phyloP scores from a whole-genome alignment of 2,113 vertebrate species.

The Suncus etruscus region DNA sequence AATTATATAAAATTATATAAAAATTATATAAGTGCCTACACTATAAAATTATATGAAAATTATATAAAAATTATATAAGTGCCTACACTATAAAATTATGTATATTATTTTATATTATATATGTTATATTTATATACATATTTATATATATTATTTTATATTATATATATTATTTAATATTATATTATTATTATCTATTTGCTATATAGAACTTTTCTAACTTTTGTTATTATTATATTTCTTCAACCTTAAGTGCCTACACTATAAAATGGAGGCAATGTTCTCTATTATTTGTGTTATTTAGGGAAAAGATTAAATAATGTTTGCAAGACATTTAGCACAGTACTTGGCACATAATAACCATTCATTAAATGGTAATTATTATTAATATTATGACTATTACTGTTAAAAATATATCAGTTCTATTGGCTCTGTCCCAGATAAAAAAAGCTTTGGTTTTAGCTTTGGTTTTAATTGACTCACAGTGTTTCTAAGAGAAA shows the following conservation, averaged over 20 bases:
- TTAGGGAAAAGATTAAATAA: constrained; percentile 32
- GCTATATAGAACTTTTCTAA: neutral
- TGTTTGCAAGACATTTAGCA: neutral
- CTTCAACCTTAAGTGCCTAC: neutral
- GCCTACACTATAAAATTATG: too few species aligned
- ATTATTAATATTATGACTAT: neutral
- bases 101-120: too few species aligned
- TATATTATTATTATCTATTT: too few species aligned
- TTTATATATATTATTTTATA: too few species aligned
- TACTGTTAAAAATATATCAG: constrained; percentile 51
- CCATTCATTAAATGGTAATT: constrained; percentile 40
- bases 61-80: too few species aligned
- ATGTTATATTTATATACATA: too few species aligned
- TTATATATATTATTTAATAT: too few species aligned
- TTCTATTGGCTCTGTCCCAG: neutral
- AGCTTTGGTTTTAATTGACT: constrained; percentile 45
- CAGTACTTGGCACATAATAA: neutral
- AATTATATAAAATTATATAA: too few species aligned
- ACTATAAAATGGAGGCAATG: neutral
- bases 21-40: too few species aligned
- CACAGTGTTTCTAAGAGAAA: constrained; percentile 26
- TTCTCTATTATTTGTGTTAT: neutral
- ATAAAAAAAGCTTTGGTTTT: neutral
- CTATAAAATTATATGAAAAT: too few species aligned
- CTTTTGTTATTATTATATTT: neutral